Percentiles rank a stretch among this genome's conserved stretches.
Conservation (phyloP, 2,113 vertebrate genomes). For the Rhineura floridana region DNA sequence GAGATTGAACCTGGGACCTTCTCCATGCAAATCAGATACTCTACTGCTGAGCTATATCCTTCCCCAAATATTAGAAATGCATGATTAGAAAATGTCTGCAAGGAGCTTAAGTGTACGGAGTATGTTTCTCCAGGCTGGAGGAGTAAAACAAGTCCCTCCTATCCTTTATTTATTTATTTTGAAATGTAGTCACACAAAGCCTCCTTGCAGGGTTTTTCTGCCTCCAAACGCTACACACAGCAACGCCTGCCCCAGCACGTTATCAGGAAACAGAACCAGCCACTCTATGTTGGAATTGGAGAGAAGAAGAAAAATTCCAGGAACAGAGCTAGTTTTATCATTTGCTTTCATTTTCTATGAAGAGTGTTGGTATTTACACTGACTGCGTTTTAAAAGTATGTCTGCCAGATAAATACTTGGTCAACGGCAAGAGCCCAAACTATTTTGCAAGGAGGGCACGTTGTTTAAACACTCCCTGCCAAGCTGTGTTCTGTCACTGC, state of each 20-base stretch:
- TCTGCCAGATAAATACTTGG: constrained; percentile 49
- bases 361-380: background rate
- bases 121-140: background rate
- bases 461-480: constrained; percentile 61
- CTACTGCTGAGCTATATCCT: no score
- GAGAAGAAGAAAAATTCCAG: background rate
- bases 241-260: background rate
- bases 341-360: constrained; percentile 22
- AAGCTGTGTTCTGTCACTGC: constrained; percentile 39
- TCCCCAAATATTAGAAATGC: no score
- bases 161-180: no score
- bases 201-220: no score
- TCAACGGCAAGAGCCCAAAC: constrained; percentile 30
- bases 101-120: background rate
- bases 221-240: no score
- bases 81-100: background rate
- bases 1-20: no score
- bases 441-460: constrained; percentile 59
- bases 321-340: background rate
- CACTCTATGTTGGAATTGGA: background rate
- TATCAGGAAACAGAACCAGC: background rate
- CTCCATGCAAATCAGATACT: no score
- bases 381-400: no score
- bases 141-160: no score
- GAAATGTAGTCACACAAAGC: no score